Percentiles rank a stretch among this genome's conserved stretches.
Conservation (phyloP, 2,113 vertebrate genomes). For the Aphyosemion australe region DNA sequence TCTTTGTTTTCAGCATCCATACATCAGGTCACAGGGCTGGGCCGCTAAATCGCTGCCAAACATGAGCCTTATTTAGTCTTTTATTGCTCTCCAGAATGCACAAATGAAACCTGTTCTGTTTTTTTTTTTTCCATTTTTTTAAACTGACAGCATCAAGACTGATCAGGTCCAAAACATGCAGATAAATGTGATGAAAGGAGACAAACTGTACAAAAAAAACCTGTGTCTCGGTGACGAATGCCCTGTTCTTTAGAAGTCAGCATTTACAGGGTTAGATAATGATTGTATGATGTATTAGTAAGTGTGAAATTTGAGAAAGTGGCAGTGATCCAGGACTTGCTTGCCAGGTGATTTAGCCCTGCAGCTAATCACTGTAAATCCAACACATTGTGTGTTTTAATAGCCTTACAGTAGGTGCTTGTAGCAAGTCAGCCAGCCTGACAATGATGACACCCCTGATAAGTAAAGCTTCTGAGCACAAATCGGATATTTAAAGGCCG, state of each 20-base stretch:
- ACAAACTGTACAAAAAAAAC: conserved; percentile 21
- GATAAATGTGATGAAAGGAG: conserved; percentile 28
- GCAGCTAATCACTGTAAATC: conserved; percentile 60
- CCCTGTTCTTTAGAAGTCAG: conserved; percentile 74
- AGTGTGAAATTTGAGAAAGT: conserved; percentile 11
- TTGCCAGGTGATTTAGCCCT: conserved; percentile 78
- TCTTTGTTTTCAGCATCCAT: conserved; percentile 70
- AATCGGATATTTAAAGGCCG: conserved; percentile 74
- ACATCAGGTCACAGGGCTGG: conserved; percentile 73
- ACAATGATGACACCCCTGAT: conserved; percentile 45
- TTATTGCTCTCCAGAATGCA: conserved; percentile 70
- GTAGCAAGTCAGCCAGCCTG: conserved; percentile 39
- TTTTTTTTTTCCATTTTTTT: conserved; percentile 66
- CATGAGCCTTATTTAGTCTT: conserved; percentile 76
- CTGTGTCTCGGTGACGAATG: conserved; percentile 41
- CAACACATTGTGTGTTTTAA: conserved; percentile 73
- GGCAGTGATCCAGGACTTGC: conserved; percentile 74
- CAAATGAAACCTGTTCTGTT: conserved; percentile 72
- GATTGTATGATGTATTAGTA: conserved; percentile 23
- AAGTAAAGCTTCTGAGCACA: conserved; percentile 58
- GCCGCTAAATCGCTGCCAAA: conserved; percentile 78
- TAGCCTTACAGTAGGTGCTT: conserved; percentile 56
- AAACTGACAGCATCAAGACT: conserved; percentile 26
- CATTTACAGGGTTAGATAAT: conserved; percentile 80
- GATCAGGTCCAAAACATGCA: conserved; percentile 18